Conservation (phyloP, 64 coral and sea anemone genomes). For the Hydrozoanthus tunicans region DNA sequence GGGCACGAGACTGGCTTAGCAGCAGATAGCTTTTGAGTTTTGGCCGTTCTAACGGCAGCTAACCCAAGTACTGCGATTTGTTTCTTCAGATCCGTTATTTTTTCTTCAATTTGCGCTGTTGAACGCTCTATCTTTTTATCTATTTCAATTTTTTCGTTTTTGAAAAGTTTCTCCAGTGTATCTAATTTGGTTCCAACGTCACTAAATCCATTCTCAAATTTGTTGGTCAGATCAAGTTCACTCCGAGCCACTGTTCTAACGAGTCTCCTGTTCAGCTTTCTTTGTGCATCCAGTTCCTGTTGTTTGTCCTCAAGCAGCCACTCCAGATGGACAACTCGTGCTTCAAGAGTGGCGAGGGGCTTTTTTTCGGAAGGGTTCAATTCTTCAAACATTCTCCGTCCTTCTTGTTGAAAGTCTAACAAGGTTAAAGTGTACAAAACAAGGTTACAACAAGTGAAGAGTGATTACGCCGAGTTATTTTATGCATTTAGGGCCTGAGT, state of each 20-base stretch:
- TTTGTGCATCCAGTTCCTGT: neutral
- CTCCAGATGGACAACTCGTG: slow-evolving; percentile 10
- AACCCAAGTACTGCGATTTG: slow-evolving; percentile 16
- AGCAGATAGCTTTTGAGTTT: neutral
- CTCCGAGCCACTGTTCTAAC: neutral
- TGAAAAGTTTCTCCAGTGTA: slow-evolving; percentile 7
- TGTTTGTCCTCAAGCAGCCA: slow-evolving; percentile 3
- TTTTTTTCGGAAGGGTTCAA: neutral
- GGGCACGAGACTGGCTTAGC: too few relatives aligned
- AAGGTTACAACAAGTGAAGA: too few relatives aligned
- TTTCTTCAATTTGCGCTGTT: neutral
- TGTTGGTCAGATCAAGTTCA: neutral
- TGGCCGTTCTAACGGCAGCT: neutral
- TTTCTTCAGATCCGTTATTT: slow-evolving; percentile 25
- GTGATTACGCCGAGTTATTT: neutral
- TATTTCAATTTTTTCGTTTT: neutral
- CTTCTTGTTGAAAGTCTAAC: slow-evolving; percentile 6
- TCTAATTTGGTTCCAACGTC: neutral
- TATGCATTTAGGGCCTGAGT: neutral
- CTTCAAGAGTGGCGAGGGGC: neutral
- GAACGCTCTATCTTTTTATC: slow-evolving; percentile 5
- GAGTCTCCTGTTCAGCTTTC: neutral
- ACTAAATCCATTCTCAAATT: neutral
- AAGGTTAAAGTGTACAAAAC: neutral
- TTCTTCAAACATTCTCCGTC: slow-evolving; percentile 3